Evolutionary conservation across 2,888 invertebrate species (phyloP).

Genomic region (Ochropleura leucogaster): DNA sequence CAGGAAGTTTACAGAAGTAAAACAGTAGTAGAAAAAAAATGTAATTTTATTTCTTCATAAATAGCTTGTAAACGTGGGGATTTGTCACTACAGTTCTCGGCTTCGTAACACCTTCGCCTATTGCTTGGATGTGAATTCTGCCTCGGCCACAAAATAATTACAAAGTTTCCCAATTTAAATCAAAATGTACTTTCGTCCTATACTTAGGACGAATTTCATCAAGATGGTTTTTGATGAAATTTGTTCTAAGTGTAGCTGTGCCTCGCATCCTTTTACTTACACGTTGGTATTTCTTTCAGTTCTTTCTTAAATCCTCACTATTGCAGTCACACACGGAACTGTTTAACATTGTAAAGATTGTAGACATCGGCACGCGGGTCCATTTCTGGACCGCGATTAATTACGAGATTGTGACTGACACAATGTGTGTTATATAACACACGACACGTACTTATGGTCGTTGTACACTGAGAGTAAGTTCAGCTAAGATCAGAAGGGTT

Average conservation of each 20-base stretch:
- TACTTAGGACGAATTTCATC: background rate
- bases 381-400: conserved; percentile 78
- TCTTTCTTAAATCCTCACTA: background rate
- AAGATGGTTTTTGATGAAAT: too few species aligned
- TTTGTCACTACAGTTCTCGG: too few species aligned
- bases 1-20: background rate
- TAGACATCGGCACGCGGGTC: conserved; percentile 58
- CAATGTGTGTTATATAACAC: conserved; percentile 78
- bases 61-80: too few species aligned
- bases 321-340: conserved; percentile 37
- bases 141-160: too few species aligned
- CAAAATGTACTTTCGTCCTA: too few species aligned
- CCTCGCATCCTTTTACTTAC: too few species aligned
- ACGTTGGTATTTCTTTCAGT: background rate
- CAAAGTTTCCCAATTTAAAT: too few species aligned
- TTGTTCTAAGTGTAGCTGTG: too few species aligned
- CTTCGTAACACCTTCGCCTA: too few species aligned
- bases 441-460: conserved; percentile 69
- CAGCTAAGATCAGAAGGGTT: background rate
- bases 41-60: too few species aligned
- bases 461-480: conserved; percentile 56
- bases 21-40: too few species aligned
- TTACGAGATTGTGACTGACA: conserved; percentile 81
- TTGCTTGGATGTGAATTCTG: too few species aligned
- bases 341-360: conserved; percentile 38